Evolutionary conservation across 2,888 invertebrate species (phyloP), one percentile per base, ranked within the genome.

Genomic region (Heptascelio sp.): DNA sequence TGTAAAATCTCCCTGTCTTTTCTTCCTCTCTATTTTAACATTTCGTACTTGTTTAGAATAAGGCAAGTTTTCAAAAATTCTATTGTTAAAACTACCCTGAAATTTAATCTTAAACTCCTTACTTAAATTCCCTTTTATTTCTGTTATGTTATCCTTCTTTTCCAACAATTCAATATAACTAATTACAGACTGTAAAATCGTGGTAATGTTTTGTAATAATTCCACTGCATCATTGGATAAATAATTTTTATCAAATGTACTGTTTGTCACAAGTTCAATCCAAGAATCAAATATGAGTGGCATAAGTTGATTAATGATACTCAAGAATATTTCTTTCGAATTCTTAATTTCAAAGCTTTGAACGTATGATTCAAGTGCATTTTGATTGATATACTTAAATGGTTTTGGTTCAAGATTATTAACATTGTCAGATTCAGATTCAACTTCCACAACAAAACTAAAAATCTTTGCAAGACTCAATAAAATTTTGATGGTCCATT

Each of bases 241-340:
- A 40, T 95, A 91, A 82, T 93, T 93, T 89, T 94, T 94, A 71
- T 93, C 92, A 19, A 79, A 81, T 30, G 91, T 87, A 30, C 92
- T 93, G 30, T 90, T 91, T 0, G 97, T 96, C 60, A 95, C 94
- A 15, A 96, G 96, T 94, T 98, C 98, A 25, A 98, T 92, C 98
- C 98, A 98, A 64, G 97, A 97, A 91, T 98, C 98, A 91, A 97
- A 95, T 72, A 98, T 94, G 25, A 98, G 93, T 0, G 98, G 98
- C 93, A 98, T 94, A 57, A 98, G 93, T 40, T 95, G 95, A 80
- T 95, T 94, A 34, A 96, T 94, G 91, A n/a, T n/a, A n/a, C n/a
- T n/a, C n/a, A n/a, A n/a, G n/a, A n/a, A n/a, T n/a, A n/a, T n/a
- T n/a, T n/a, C n/a, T n/a, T n/a, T n/a, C n/a, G n/a, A n/a, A n/a